Base-by-base conservation (phyloP, 1,140 invertebrate genomes). In the Drosophila subpulchrella region DNA sequence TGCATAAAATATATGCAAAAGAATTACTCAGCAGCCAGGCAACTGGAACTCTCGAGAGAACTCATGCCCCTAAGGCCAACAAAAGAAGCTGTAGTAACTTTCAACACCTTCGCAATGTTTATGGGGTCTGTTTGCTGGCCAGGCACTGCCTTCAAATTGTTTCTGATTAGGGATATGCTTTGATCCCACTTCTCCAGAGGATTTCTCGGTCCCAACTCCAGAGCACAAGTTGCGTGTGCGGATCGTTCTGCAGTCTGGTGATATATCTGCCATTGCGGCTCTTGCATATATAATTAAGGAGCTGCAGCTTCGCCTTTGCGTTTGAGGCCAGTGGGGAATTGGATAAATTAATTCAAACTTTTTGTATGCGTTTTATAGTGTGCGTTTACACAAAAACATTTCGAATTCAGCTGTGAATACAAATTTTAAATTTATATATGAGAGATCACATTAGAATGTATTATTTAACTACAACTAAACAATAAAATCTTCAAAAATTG, bases 81-180 rank as follows among this genome's bases (percentile, higher is more conserved):
- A 58, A 58, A 81, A 62, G 76, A 73, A 59, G 15, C 57, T 63
- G 61, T 48, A 4, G 20, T 50, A 79, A 80, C 83, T 88, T 88
- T 89, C 84, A 88, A 88, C 83, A 88, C 83, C 84, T 88, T 88
- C 83, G 71, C 83, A 83, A 61, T 73, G 75, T 88, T 88, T 88
- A 82, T 70, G 77, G 58, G n/a, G 30, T 17, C 48, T 51, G 11
- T 12, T 36, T 6, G 41, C 15, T 8, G 32, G 13, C 41, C 12
- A n/a, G 32, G 44, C 20, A 15, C 66, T 67, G 65, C 32, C 63
- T 74, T 57, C 59, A 73, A 85, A 86, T 88, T 75, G 75, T 88
- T 86, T 82, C 79, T 86, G 83, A 88, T 86, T 82, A 78, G 83
- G 68, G 39, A 57, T 53, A 36, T 61, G 46, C 47, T n/a, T 12